phyloP scores from a whole-genome alignment of 1,140 invertebrate species.

The Zaprionus capensis region DNA sequence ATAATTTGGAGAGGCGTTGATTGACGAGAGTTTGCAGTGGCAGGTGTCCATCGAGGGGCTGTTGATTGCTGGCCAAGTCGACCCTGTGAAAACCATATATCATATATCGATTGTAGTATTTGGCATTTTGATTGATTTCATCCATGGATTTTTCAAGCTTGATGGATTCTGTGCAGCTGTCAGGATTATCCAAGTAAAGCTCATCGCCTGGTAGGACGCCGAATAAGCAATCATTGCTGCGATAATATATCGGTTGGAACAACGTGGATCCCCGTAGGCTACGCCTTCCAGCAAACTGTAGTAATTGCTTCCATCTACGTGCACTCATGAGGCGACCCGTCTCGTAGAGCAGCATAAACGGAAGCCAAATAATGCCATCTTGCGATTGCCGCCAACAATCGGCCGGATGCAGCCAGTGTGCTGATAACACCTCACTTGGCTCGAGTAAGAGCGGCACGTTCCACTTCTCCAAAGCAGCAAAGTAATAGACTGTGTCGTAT shows the following conservation, averaged over 20 bases:
- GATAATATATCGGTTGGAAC: conserved; percentile 84
- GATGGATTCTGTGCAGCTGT: conserved; percentile 44
- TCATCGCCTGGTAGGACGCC: conserved; percentile 84
- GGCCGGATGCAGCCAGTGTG: conserved; percentile 56
- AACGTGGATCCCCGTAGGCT: conserved; percentile 81
- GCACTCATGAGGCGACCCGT: conserved; percentile 84
- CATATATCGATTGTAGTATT: conserved; percentile 71
- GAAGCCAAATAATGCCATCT: conserved; percentile 88
- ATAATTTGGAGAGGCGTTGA: conserved; percentile 49
- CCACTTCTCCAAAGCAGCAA: conserved; percentile 86
- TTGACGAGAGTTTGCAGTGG: conserved; percentile 39
- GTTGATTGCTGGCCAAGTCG: conserved; percentile 58
- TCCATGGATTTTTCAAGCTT: conserved; percentile 38
- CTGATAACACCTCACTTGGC: conserved; percentile 56
- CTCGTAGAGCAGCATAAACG: conserved; percentile 85
- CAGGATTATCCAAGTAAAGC: conserved; percentile 72
- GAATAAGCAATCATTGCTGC: conserved; percentile 72
- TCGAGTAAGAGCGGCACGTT: conserved; percentile 56
- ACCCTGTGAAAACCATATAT: conserved; percentile 60
- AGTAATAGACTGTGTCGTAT: conserved; percentile 92
- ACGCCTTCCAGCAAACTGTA: conserved; percentile 56
- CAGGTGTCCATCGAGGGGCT: conserved; percentile 61
- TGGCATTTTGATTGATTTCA: conserved; percentile 44
- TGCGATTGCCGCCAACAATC: conserved; percentile 84
- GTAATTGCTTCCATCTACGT: conserved; percentile 82